These are phyloP conservation scores for Biston stratarius DNA, from an alignment of 2,888 invertebrate genomes.

Conservation along the genomic window DNA sequence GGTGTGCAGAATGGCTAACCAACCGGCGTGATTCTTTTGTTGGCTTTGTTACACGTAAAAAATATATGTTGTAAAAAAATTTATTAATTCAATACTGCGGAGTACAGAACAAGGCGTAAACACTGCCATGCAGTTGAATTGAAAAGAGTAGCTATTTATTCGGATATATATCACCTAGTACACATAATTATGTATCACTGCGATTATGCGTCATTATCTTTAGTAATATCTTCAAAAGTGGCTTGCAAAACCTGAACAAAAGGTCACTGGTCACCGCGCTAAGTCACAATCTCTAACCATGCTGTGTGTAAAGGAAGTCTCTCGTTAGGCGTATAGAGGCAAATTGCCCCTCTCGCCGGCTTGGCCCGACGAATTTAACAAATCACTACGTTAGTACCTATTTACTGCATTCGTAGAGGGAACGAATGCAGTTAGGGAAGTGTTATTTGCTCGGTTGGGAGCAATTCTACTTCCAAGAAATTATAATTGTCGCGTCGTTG, in stretches of 20 bases:
- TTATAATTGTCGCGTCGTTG: not conserved
- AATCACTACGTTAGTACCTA: slow-evolving; percentile 42
- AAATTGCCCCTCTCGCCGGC: slow-evolving; percentile 59
- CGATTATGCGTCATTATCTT: too few relatives aligned
- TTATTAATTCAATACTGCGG: too few relatives aligned
- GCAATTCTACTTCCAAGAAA: slow-evolving; percentile 2
- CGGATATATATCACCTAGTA: too few relatives aligned
- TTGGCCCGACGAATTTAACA: slow-evolving; percentile 47
- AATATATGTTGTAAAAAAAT: too few relatives aligned
- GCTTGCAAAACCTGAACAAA: slow-evolving; percentile 8
- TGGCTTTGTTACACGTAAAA: too few relatives aligned
- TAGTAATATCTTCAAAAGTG: too few relatives aligned
- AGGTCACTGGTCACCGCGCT: slow-evolving; percentile 26
- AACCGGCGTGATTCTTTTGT: too few relatives aligned
- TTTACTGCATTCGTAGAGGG: slow-evolving; percentile 4
- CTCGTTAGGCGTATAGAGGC: slow-evolving; percentile 68
- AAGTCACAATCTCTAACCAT: slow-evolving; percentile 36
- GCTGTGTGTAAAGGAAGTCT: slow-evolving; percentile 61
- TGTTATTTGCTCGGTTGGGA: not conserved
- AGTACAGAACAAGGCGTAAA: too few relatives aligned
- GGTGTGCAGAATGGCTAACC: too few relatives aligned
- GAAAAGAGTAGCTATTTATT: too few relatives aligned
- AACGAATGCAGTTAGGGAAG: slow-evolving; percentile 3
- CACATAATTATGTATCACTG: too few relatives aligned
- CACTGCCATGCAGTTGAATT: too few relatives aligned